These are phyloP conservation scores for Malthinus flaveolus DNA, from an alignment of 2,888 invertebrate species.

Conservation along the genomic window DNA sequence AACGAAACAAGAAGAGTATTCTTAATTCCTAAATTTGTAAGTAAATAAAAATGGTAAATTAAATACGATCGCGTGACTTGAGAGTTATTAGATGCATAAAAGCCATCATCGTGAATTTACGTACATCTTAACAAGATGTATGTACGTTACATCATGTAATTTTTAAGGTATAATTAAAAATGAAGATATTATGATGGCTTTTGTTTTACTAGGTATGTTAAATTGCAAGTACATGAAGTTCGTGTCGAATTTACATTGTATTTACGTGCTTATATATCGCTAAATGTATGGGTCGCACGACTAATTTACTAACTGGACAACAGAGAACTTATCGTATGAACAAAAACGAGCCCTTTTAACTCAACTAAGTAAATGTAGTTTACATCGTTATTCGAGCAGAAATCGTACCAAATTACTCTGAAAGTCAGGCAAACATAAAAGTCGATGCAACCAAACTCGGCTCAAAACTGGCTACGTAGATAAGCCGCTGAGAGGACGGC, in stretches of 20 bases:
- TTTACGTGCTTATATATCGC: slow-evolving; percentile 11
- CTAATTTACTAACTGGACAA: too few relatives aligned
- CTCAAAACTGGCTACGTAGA: too few relatives aligned
- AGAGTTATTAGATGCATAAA: slow-evolving; percentile 38
- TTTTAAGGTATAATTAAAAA: slow-evolving; percentile 50
- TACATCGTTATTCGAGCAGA: too few relatives aligned
- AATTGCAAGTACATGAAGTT: slow-evolving; percentile 43
- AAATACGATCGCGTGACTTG: slow-evolving; percentile 38
- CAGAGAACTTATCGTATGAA: too few relatives aligned
- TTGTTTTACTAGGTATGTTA: slow-evolving; percentile 30
- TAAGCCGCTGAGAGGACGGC: too few relatives aligned
- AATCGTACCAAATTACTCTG: too few relatives aligned
- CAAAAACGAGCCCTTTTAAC: too few relatives aligned
- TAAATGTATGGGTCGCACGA: slow-evolving; percentile 14
- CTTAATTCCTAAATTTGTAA: slow-evolving; percentile 11
- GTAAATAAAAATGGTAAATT: slow-evolving; percentile 34
- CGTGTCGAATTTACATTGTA: slow-evolving; percentile 31
- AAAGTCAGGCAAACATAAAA: too few relatives aligned
- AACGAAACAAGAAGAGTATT: slow-evolving; percentile 2
- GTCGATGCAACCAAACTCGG: too few relatives aligned
- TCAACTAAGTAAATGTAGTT: too few relatives aligned
- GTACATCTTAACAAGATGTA: slow-evolving; percentile 45
- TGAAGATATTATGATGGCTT: slow-evolving; percentile 38
- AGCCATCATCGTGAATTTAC: slow-evolving; percentile 48
- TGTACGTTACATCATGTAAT: slow-evolving; percentile 50